Evolutionary conservation across 2,888 invertebrate species (phyloP).

Genomic region (Temnothorax ravouxi): DNA sequence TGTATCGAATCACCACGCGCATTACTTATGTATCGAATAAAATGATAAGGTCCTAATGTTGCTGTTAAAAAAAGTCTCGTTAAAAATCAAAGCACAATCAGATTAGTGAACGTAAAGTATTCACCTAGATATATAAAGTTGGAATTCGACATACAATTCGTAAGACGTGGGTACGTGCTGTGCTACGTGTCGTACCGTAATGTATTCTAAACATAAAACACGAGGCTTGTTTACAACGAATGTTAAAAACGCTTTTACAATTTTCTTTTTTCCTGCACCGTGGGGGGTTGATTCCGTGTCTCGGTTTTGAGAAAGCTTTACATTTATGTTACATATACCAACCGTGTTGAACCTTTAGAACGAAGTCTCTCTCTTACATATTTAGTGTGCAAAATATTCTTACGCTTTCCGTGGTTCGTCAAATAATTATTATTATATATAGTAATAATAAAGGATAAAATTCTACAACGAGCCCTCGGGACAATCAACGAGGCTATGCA

Average conservation of each 20-base stretch:
- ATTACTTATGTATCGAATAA: constrained; percentile 20
- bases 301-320: constrained; percentile 34
- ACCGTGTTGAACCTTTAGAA: constrained; percentile 42
- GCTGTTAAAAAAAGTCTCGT: constrained; percentile 19
- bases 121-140: constrained; percentile 13
- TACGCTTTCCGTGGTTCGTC: constrained; percentile 48
- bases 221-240: constrained; percentile 20
- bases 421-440: constrained; percentile 54
- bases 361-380: constrained; percentile 41
- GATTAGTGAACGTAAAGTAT: constrained; percentile 40
- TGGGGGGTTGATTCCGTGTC: constrained; percentile 17
- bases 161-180: constrained; percentile 73
- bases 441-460: constrained; percentile 59
- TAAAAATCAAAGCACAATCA: constrained; percentile 8
- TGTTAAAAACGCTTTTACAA: constrained; percentile 29
- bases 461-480: constrained; percentile 60
- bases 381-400: constrained; percentile 55
- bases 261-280: constrained; percentile 11
- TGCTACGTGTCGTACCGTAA: constrained; percentile 55
- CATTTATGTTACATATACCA: constrained; percentile 22
- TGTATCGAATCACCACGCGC: constrained; percentile 51
- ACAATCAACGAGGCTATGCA: constrained; percentile 68
- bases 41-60: constrained; percentile 26
- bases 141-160: constrained; percentile 48
- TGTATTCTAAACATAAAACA: constrained; percentile 36